Conservation (phyloP, 64 coral and sea anemone species). For the Porites australiensis region DNA sequence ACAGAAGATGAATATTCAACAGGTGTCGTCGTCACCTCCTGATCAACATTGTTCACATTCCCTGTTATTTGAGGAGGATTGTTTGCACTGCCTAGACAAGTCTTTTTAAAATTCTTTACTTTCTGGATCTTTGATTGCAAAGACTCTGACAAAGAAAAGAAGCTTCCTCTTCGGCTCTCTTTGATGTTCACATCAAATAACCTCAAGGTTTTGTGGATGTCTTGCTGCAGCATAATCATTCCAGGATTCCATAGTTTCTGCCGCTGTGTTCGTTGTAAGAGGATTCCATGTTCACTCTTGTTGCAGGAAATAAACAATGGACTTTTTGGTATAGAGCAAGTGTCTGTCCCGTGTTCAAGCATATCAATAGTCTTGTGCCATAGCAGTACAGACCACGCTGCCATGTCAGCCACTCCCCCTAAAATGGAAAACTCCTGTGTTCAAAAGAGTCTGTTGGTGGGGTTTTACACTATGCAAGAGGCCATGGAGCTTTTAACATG, state of each 20-base stretch:
- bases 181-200: slow-evolving; percentile 28
- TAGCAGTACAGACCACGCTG: slow-evolving; percentile 85
- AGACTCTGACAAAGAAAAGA: slow-evolving; percentile 26
- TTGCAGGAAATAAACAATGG: slow-evolving; percentile 91
- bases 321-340: slow-evolving; percentile 76
- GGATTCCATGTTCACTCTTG: slow-evolving; percentile 29
- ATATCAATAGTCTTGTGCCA: slow-evolving; percentile 92
- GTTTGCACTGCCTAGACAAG: neutral
- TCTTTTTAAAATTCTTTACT: neutral
- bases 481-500: too few relatives aligned
- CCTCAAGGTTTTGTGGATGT: neutral
- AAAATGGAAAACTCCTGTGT: neutral
- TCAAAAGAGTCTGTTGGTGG: too few relatives aligned
- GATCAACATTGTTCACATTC: neutral
- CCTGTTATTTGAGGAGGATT: neutral
- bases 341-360: slow-evolving; percentile 91
- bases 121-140: neutral
- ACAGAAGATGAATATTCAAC: slow-evolving; percentile 54
- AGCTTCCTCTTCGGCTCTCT: slow-evolving; percentile 14
- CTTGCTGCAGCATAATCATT: neutral
- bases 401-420: slow-evolving; percentile 98
- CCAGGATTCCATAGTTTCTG: slow-evolving; percentile 64
- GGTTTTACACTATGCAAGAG: too few relatives aligned
- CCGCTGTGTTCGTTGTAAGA: neutral
- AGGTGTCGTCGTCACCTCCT: neutral